Base-by-base conservation (phyloP, 2,113 vertebrate genomes). In the Numida meleagris region DNA sequence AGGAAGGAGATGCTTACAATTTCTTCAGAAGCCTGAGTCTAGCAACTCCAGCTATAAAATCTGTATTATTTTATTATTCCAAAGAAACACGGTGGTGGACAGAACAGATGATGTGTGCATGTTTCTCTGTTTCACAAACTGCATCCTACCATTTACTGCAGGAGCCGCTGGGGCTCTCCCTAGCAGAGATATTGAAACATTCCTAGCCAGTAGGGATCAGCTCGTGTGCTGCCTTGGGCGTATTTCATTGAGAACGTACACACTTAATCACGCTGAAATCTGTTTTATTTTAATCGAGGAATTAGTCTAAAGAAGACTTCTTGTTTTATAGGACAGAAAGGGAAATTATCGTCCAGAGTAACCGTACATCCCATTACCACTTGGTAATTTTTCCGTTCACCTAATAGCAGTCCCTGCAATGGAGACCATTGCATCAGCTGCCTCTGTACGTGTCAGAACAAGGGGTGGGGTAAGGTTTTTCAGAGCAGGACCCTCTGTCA, bases 271-370 rank as follows among this genome's bases (percentile, higher is more conserved):
- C 9, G 1, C 4, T 31, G n/a, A 27, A 20, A 9, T 23, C 11
- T 19, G 5, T 3, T 24, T 4, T 12, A 0, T 31, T 75, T 77
- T 14, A 20, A 82, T 36, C 4, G 24, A 21, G 45, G 27, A 51
- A 23, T 20, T 40, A 31, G 8, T 21, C 23, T 65, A n/a, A 19
- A 45, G 31, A 71, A 11, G 17, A 2, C 21, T 53, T 53, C 15
- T 53, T 53, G 16, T 55, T 55, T 24, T 58, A 46, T 4, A 36
- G 71, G 48, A 43, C 7, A 24, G 58, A 36, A 25, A n/a, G 17
- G 24, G 14, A 9, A 36, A 1, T 0, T 23, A 55, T 34, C 8
- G 13, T 27, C 17, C 7, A 4, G 12, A 21, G 14, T 12, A 68
- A 4, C 21, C n/a, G 31, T 23, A 10, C 27, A 10, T 19, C 14